Evolutionary conservation across 1,140 invertebrate genomes (phyloP), one percentile per base, ranked within the genome.

Genomic region (Lerema accius): DNA sequence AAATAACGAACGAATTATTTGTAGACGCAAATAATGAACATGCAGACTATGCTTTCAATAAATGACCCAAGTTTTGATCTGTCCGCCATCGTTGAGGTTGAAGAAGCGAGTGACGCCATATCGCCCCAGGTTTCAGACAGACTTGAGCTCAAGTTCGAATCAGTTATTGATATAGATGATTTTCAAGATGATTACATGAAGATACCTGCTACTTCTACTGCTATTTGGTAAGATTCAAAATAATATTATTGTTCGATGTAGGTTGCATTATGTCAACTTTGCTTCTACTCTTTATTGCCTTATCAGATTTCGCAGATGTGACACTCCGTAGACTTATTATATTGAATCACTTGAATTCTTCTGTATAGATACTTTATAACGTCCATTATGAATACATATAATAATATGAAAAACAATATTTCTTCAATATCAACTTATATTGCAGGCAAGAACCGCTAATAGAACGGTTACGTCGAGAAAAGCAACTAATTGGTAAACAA

Each of bases 51-150:
- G 69, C 69, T 91, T 10, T 80, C 90, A 2, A 74, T 82, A 46
- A 84, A 82, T 26, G 91, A 91, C 59, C 89, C 89, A 3, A 87
- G 86, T 45, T 90, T 92, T 49, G 89, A 92, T 64, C 60, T 92
- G 0, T 89, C 89, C 0, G 83, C 86, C 0, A 91, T 91, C 37
- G 83, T 91, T 0, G 89, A 90, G 59, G 77, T 89, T 0, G 90
- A 91, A 6, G 90, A 91, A 69, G 65, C 69, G 2, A 89, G 81
- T 49, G 85, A 90, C 32, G 64, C 35, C 9, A 32, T 77, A 0
- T 82, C 78, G 0, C 86, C 85, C 43, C 84, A 77, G 13, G 80
- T 73, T 16, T 84, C 83, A 0, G 86, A 89, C 9, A 80, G 78
- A 59, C 65, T 90, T 10, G 85, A 90, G 58, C 43, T 90, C 5